phyloP scores from a whole-genome alignment of 2,113 vertebrate genomes.

The Tautogolabrus adspersus region DNA sequence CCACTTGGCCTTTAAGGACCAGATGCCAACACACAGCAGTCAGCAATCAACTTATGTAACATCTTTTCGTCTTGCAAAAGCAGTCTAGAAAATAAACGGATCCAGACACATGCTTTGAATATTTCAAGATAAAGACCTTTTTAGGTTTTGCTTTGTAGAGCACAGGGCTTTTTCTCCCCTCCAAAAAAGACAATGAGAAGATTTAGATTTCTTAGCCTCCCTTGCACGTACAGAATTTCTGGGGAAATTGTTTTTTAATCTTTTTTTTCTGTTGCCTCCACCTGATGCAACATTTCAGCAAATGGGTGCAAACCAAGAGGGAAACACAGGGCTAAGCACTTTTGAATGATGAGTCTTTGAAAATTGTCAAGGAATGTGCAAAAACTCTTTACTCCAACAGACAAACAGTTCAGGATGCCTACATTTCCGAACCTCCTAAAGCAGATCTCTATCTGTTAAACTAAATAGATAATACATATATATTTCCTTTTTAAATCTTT shows the following conservation, averaged over 20 bases:
- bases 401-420: background rate
- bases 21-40: conserved; percentile 31
- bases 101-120: conserved; percentile 59
- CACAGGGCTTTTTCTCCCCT: conserved; percentile 2
- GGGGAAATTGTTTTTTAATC: conserved; percentile 15
- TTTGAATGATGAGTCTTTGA: conserved; percentile 2
- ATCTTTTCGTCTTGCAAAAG: conserved; percentile 56
- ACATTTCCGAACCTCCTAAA: background rate
- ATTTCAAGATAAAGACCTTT: conserved; percentile 54
- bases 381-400: no score
- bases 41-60: conserved; percentile 51
- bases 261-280: conserved; percentile 27
- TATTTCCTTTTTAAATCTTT: background rate
- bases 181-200: conserved; percentile 41
- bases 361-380: background rate
- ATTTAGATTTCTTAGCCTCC: conserved; percentile 36
- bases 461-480: background rate
- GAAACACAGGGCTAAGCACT: background rate
- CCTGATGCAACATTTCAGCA: conserved; percentile 70
- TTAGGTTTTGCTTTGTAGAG: conserved; percentile 46
- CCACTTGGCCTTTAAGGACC: conserved; percentile 54
- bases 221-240: conserved; percentile 33
- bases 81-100: conserved; percentile 55
- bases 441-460: background rate
- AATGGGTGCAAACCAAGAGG: conserved; percentile 50